Conservation (phyloP, 1,140 invertebrate genomes). For the Micrasema minimum region DNA sequence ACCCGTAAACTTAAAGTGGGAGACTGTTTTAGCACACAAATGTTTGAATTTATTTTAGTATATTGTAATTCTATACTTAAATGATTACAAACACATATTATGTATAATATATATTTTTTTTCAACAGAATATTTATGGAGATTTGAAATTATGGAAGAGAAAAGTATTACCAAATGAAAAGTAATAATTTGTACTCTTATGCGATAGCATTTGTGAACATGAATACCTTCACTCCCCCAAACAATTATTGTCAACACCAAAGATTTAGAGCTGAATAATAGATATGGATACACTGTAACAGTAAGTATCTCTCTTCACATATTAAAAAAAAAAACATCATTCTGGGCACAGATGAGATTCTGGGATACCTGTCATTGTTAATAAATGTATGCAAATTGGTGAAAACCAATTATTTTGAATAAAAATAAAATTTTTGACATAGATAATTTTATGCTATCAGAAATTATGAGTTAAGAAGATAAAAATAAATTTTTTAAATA, state of each 20-base stretch:
- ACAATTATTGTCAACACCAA: conserved; percentile 27
- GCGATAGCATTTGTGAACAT: conserved; percentile 51
- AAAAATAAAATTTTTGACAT: neutral
- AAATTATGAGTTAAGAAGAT: neutral
- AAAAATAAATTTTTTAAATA: no score
- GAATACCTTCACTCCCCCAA: conserved; percentile 28
- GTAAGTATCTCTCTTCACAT: conserved; percentile 35
- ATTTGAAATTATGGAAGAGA: conserved; percentile 48
- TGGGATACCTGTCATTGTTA: neutral
- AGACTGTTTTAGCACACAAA: neutral
- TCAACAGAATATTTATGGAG: conserved; percentile 32
- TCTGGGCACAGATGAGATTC: neutral
- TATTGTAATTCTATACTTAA: neutral
- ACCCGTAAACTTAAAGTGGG: neutral
- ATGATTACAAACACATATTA: neutral
- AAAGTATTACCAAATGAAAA: conserved; percentile 42
- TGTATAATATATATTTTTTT: conserved; percentile 9
- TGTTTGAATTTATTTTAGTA: neutral
- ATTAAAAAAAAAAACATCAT: neutral
- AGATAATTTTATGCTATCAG: neutral
- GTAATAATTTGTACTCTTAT: conserved; percentile 38
- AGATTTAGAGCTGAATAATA: conserved; percentile 38
- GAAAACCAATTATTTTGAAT: neutral
- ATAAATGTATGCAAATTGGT: neutral
- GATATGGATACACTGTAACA: conserved; percentile 44